These are phyloP conservation scores for Palythoa heliodiscus DNA, from an alignment of 92 coral and sea anemone species.

Conservation along the genomic window DNA sequence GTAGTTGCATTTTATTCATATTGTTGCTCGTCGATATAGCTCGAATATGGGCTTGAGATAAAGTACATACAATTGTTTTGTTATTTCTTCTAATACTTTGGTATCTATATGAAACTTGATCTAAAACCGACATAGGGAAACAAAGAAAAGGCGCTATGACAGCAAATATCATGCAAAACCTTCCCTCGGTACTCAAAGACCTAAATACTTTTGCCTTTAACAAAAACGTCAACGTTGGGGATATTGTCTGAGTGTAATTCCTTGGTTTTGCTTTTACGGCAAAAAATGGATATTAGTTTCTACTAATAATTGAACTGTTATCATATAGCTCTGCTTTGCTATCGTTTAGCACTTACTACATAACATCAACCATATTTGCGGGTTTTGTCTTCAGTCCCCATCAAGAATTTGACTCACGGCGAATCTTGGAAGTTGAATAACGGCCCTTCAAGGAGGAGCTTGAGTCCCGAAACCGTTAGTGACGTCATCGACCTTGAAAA, in stretches of 20 bases:
- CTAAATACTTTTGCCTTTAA: too few relatives aligned
- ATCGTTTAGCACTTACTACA: background rate
- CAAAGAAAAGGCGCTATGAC: too few relatives aligned
- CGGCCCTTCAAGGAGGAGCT: constrained; percentile 55
- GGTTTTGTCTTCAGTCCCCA: background rate
- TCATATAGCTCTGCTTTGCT: background rate
- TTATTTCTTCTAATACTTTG: too few relatives aligned
- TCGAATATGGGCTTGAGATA: background rate
- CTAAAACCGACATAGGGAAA: too few relatives aligned
- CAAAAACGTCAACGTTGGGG: too few relatives aligned
- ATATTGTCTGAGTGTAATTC: too few relatives aligned
- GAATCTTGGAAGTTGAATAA: constrained; percentile 42
- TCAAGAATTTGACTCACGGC: constrained; percentile 13
- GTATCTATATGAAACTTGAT: too few relatives aligned
- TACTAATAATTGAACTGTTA: background rate
- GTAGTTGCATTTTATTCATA: background rate
- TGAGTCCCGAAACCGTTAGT: constrained; percentile 43
- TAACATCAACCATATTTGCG: background rate
- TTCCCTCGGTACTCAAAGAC: too few relatives aligned
- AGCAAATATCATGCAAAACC: too few relatives aligned
- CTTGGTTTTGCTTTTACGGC: too few relatives aligned
- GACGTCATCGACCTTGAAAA: constrained; percentile 68
- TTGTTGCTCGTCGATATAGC: background rate
- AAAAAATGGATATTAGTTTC: too few relatives aligned
- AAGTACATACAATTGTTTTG: too few relatives aligned